Conservation (phyloP, 2,797 vertebrate species). For the Onychomys arenicola region DNA sequence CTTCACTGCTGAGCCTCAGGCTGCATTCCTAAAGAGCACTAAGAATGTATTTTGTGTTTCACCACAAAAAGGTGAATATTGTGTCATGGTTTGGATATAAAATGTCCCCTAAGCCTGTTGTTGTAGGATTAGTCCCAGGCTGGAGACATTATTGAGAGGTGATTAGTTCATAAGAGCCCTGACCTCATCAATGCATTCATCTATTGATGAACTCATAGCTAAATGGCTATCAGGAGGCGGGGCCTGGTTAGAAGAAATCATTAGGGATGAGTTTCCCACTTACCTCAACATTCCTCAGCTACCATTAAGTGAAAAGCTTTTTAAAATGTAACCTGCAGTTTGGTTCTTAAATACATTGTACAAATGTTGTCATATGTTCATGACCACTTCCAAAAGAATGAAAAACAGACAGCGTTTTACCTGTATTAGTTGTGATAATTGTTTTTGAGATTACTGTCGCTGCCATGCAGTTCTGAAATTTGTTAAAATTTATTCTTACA, state of each 20-base stretch:
- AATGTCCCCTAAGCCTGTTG: not conserved
- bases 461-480: conserved; percentile 94
- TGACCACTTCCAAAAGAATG: conserved; percentile 42
- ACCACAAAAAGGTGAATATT: not conserved
- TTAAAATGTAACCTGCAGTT: conserved; percentile 32
- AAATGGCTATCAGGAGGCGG: not conserved
- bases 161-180: not conserved
- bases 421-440: conserved; percentile 97
- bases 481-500: conserved; percentile 95
- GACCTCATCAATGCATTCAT: not conserved
- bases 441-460: conserved; percentile 96
- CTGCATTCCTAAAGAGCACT: not conserved
- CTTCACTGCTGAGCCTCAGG: not conserved
- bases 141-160: not conserved
- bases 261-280: not conserved
- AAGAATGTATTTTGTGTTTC: not conserved
- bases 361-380: not conserved
- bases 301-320: not conserved
- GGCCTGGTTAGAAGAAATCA: not conserved
- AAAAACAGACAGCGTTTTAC: conserved; percentile 86
- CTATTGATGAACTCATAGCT: not conserved
- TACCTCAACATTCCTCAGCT: not conserved
- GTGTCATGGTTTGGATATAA: not conserved
- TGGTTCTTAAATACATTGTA: conserved; percentile 4
- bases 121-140: not conserved